These are phyloP conservation scores for Lemur catta DNA, from an alignment of 2,797 vertebrate genomes.

Conservation along the genomic window DNA sequence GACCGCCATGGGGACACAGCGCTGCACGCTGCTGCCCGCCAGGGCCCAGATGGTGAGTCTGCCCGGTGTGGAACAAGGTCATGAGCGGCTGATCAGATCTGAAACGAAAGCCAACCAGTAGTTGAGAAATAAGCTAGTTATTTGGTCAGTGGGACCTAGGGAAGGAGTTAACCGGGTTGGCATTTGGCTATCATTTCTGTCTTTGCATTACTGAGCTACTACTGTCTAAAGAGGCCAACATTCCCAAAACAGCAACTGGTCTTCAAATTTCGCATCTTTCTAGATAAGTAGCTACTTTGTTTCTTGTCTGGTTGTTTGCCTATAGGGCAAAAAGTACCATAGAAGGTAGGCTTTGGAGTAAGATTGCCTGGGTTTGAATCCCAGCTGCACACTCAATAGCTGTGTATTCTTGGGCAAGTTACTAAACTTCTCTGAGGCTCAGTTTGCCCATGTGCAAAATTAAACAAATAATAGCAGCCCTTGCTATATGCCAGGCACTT, in stretches of 20 bases:
- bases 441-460: background rate
- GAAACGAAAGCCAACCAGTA: background rate
- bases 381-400: background rate
- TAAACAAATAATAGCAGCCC: background rate
- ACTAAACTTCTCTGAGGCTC: background rate
- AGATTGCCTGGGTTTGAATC: background rate
- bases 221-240: background rate
- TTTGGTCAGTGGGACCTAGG: background rate
- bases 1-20: slow-evolving; percentile 88
- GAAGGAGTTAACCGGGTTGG: background rate
- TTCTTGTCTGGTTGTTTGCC: background rate
- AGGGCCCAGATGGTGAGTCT: slow-evolving; percentile 84
- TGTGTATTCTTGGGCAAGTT: background rate
- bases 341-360: background rate
- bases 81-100: background rate
- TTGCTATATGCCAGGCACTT: background rate
- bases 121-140: background rate
- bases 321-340: background rate
- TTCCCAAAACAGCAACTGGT: background rate
- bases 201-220: background rate
- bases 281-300: background rate
- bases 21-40: slow-evolving; percentile 87
- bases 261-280: background rate
- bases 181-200: background rate
- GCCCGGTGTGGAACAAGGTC: background rate